Evolutionary conservation across 2,888 invertebrate genomes (phyloP), one percentile per base, ranked within the genome.

Genomic region (Aleiodes alternator): DNA sequence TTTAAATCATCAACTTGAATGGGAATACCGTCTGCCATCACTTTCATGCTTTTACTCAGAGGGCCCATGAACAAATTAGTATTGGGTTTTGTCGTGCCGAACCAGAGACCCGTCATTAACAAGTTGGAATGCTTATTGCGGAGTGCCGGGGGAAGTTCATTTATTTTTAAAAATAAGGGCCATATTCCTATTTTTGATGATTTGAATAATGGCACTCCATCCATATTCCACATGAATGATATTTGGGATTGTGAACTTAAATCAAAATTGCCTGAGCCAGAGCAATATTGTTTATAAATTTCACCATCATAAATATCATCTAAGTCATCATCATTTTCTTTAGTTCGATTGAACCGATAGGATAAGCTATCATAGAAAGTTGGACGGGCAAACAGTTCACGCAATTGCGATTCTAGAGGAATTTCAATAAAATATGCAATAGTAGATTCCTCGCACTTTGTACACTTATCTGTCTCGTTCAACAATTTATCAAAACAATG

Each of bases 21-120:
- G 0, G 38, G 38, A 38, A 38, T 38, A 38, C 38, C 6, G 3
- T 38, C 23, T 23, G 38, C 5, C 8, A 38, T 38, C 5, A 4
- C 5, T 38, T 38, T 38, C 38, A 38, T 38, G 38, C 5, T 5
- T 78, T 23, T 68, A 7, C 74, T 55, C 50, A 78, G 76, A 29
- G 57, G 71, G 14, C 70, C 31, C 14, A 78, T 48, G 38, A 76
- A 75, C 6, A 75, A 12, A 48, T 72, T 69, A 70, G 68, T 69
- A 23, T 74, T 57, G n/a, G 74, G 78, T 38, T 72, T 71, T 8
- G 9, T 50, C 11, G 68, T 53, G 14, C 61, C 72, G 5, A 78
- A 68, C 74, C 75, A 78, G 14, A 78, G 31, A n/a, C 72, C 78
- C 50, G 59, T 69, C 11, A 75, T 29, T 16, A 74, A 53, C n/a